Evolutionary conservation across 2,888 invertebrate genomes (phyloP), one percentile per base, ranked within the genome.

Genomic region (Acanthoscelides obtectus): DNA sequence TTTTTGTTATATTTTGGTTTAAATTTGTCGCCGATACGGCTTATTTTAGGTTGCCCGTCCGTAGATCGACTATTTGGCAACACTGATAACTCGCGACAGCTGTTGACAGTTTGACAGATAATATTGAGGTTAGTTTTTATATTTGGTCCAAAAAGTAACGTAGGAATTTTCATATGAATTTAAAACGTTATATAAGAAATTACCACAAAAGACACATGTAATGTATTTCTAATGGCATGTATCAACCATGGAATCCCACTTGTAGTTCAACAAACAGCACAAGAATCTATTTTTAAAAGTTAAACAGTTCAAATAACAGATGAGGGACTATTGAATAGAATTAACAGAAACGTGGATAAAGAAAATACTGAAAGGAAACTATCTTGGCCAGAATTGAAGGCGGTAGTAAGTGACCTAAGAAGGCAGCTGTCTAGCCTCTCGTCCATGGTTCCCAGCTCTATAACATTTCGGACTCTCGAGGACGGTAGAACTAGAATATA

Each of bases 401-500:
- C 90, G 69, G 92, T 93, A 8, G 95, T 96, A 0, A 92, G 93
- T 80, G 94, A 94, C 81, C 87, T 95, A 77, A 87, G 96, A 19
- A 91, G 94, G 78, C 92, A 93, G 81, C 84, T 96, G 72, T 93
- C 94, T 1, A 90, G 91, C 70, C 86, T 95, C 64, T 94, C 94
- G 0, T 91, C 92, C 0, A 93, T 94, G 88, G 92, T 95, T 21
- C 96, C 96, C 0, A 92, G 92, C 79, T 92, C 93, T 68, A 91
- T 96, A 77, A 91, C 93, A 45, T 96, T 96, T 85, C 89, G 95
- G 72, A 90, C 90, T 22, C 87, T 95, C 64, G 89, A 90, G 70
- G 94, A 94, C 85, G 94, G 94, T 63, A 90, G 93, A 78, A 94
- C 91, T 17, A 89, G 96, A 80, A 92, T 97, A 80, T 98, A 97